Evolutionary conservation across 2,113 vertebrate species (phyloP).

Genomic region (Coptodon rendalli): DNA sequence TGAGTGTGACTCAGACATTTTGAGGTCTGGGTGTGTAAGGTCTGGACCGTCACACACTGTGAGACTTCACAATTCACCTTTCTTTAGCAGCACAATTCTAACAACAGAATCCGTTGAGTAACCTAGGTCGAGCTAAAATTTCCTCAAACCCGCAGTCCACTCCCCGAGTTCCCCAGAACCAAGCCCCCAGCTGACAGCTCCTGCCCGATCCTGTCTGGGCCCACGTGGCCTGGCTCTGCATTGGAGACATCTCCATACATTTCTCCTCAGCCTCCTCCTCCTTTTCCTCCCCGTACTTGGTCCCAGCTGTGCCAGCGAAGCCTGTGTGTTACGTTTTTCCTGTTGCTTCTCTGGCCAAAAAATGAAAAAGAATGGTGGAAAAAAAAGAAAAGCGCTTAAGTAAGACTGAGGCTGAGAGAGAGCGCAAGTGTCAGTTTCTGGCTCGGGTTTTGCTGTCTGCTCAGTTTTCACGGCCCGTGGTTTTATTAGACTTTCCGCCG

Average conservation of each 20-base stretch:
- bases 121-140: neutral
- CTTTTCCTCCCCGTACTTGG: neutral
- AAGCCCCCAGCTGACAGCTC: conserved; percentile 36
- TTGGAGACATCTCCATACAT: conserved; percentile 38
- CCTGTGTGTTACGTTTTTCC: conserved; percentile 48
- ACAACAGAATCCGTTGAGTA: conserved; percentile 29
- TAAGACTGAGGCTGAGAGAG: conserved; percentile 29
- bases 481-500: conserved; percentile 68
- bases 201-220: conserved; percentile 41
- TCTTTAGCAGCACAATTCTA: neutral
- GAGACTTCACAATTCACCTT: conserved; percentile 41
- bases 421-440: conserved; percentile 52
- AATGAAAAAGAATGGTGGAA: conserved; percentile 38
- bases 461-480: conserved; percentile 64
- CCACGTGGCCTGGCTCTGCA: conserved; percentile 17
- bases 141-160: conserved; percentile 20
- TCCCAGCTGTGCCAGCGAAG: conserved; percentile 50
- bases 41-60: conserved; percentile 20
- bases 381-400: conserved; percentile 16
- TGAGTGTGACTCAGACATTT: conserved; percentile 33
- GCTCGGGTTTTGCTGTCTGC: conserved; percentile 61
- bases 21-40: conserved; percentile 28
- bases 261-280: conserved; percentile 4
- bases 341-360: conserved; percentile 40
- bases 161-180: neutral